Base-by-base conservation (phyloP, 2,888 invertebrate species). In the Panopea generosa region DNA sequence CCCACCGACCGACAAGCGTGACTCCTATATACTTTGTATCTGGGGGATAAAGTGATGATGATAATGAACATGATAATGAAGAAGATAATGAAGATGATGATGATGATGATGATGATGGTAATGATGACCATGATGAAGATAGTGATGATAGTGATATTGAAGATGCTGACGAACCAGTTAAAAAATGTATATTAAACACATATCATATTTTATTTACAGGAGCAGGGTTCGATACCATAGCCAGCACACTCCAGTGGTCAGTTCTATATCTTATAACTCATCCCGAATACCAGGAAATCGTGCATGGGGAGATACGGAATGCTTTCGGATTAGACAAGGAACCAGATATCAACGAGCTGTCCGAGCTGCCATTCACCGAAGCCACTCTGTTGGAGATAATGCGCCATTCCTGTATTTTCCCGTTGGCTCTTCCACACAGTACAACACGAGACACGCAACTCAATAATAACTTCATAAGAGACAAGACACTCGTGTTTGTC, bases 201-300 rank as follows among this genome's bases (percentile, higher is more conserved):
- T 33, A 33, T 33, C 6, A 7, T 52, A 3, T 60, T 33, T 33
- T 33, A 7, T 33, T 7, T 71, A n/a, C 59, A 71, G 71, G 88
- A 1, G 90, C 90, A 11, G 91, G 91, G 9, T 88, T 90, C 62
- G 90, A 90, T 63, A 90, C 90, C 20, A 86, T 89, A 24, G 84
- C 89, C 9, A 83, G 82, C 45, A 87, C 90, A 1, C 56, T 90
- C 14, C 84, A 86, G 45, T 91, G 91, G 91, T 75, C 84, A 2
- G 70, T 90, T 11, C 82, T 90, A 1, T 90, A 87, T 76, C 81
- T 89, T 82, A 83, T 87, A 18, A 83, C 84, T 6, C 73, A 88
- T 67, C 86, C 84, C 0, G 86, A 87, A 11, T 77, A 86, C 63
- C 91, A 89, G 66, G 84, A 85, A 27, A 81, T 71, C 40, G 86